Conservation (phyloP, 1,140 invertebrate species). For the Pentalonia nigronervosa region DNA sequence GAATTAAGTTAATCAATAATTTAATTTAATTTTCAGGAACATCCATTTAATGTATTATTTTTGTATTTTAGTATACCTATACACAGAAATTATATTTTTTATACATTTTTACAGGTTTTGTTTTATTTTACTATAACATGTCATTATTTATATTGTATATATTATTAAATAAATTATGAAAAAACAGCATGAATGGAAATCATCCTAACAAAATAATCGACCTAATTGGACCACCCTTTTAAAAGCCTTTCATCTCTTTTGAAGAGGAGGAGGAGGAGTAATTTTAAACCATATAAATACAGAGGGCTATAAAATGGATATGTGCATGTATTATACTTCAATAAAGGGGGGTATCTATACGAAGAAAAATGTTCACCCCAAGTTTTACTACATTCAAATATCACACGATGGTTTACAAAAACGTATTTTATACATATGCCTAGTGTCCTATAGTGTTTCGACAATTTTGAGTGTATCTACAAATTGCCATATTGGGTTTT, state of each 20-base stretch:
- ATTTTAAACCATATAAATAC: not conserved
- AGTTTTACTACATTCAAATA: not conserved
- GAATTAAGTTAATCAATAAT: not conserved
- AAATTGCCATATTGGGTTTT: not conserved
- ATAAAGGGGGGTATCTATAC: not conserved
- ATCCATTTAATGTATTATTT: not conserved
- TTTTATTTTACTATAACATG: not conserved
- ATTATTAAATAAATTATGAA: not conserved
- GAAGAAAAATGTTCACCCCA: not conserved
- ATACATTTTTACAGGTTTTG: not conserved
- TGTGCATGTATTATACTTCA: not conserved
- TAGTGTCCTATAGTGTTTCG: not conserved
- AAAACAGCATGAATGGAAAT: not conserved
- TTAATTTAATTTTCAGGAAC: not conserved
- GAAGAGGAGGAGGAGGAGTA: slow-evolving; percentile 18
- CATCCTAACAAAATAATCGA: not conserved
- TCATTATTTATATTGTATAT: not conserved
- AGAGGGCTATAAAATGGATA: not conserved
- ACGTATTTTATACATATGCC: no score
- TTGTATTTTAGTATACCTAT: not conserved
- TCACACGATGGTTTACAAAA: not conserved
- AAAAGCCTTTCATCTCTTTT: not conserved
- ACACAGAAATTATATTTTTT: no score
- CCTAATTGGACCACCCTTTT: slow-evolving; percentile 45
- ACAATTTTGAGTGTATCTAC: not conserved